These are phyloP conservation scores for Trachymyrmex cornetzi DNA, from an alignment of 1,140 invertebrate genomes.

Conservation along the genomic window DNA sequence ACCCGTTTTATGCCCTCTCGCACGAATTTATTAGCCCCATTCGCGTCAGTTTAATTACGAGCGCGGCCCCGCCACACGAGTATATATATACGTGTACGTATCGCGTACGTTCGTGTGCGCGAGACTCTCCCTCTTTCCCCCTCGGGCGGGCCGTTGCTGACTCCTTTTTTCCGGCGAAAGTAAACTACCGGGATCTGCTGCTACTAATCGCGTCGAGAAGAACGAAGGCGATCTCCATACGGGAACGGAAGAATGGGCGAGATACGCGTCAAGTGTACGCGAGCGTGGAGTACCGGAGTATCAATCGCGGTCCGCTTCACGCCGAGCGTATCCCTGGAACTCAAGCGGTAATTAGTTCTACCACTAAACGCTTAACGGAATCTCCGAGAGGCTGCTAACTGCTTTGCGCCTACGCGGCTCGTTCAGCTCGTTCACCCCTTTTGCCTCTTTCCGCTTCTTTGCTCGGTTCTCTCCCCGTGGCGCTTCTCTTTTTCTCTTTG, in stretches of 20 bases:
- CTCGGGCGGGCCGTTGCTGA: background rate
- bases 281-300: background rate
- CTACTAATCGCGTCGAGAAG: background rate
- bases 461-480: background rate
- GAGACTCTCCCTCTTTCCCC: slow-evolving; percentile 70
- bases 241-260: background rate
- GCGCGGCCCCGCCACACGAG: slow-evolving; percentile 64
- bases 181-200: background rate
- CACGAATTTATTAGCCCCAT: slow-evolving; percentile 84
- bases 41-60: slow-evolving; percentile 84
- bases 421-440: too few species aligned
- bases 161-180: slow-evolving; percentile 57
- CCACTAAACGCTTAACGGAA: slow-evolving; percentile 75
- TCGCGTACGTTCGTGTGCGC: background rate
- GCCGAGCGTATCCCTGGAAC: slow-evolving; percentile 63
- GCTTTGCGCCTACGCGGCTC: slow-evolving; percentile 69
- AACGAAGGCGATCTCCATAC: slow-evolving; percentile 6
- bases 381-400: slow-evolving; percentile 70
- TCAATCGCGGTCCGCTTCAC: slow-evolving; percentile 63
- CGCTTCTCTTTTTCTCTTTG: slow-evolving; percentile 27
- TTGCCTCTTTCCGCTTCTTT: background rate
- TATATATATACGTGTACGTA: background rate
- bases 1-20: slow-evolving; percentile 82
- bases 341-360: slow-evolving; percentile 74
- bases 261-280: background rate